phyloP scores from a whole-genome alignment of 2,113 vertebrate species.

The Chloropsis hardwickii region DNA sequence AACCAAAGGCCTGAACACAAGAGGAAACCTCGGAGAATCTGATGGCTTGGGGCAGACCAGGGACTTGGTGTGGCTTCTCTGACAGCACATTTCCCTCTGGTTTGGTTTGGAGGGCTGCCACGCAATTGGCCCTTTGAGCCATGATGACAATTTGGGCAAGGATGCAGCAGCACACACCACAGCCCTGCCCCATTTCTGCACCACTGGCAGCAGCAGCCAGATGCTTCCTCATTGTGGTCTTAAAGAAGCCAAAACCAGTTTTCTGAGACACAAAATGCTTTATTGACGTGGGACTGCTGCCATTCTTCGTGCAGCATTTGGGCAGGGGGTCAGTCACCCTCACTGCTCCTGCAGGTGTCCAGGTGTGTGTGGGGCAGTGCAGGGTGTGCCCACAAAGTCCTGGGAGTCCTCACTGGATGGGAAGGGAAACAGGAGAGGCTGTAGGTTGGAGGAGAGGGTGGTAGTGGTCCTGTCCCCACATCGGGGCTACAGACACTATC shows the following conservation, averaged over 20 bases:
- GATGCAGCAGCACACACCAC: neutral
- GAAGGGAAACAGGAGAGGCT: neutral
- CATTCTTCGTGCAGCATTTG: fast-evolving
- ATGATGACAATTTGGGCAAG: neutral
- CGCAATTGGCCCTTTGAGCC: neutral
- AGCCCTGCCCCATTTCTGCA: neutral
- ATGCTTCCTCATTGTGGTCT: neutral
- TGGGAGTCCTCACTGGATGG: too few species aligned
- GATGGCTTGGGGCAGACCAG: neutral
- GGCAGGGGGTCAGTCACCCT: neutral
- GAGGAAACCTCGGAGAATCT: neutral
- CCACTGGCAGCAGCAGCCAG: neutral
- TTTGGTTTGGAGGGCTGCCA: neutral
- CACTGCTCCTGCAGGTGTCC: neutral
- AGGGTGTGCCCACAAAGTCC: neutral
- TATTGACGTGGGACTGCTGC: fast-evolving
- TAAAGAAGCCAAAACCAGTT: neutral
- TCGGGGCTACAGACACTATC: fast-evolving
- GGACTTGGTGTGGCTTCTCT: neutral
- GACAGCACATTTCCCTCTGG: neutral
- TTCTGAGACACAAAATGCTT: neutral
- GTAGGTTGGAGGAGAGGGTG: neutral
- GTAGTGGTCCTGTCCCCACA: neutral
- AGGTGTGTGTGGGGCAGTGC: neutral
- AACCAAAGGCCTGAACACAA: neutral